Evolutionary conservation across 1,140 invertebrate species (phyloP).

Genomic region (Leptinotarsa defecta): DNA sequence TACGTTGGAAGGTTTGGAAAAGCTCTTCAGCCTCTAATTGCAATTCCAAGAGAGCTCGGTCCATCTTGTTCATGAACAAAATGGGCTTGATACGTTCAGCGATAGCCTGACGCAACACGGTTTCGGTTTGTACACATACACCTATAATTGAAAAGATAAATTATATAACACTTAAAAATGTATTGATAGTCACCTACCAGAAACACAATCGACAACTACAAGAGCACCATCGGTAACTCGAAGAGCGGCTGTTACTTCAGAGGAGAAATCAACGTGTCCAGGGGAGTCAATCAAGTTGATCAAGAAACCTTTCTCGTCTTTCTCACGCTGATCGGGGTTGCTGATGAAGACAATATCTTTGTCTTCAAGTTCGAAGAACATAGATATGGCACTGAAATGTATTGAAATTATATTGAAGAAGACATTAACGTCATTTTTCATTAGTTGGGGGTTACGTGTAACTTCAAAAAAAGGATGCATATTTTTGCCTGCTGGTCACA

Average conservation of each 20-base stretch:
- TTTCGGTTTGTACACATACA: slow-evolving; percentile 99
- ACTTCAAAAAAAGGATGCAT: too few species aligned
- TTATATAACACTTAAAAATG: background rate
- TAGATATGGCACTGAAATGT: slow-evolving; percentile 87
- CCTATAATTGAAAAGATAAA: slow-evolving; percentile 61
- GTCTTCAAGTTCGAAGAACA: slow-evolving; percentile 95
- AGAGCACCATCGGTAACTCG: slow-evolving; percentile 99
- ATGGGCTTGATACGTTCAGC: slow-evolving; percentile 99
- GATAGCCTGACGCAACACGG: slow-evolving; percentile 97
- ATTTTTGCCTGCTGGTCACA: too few species aligned
- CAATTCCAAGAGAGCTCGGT: slow-evolving; percentile 93
- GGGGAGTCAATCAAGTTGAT: slow-evolving; percentile 99
- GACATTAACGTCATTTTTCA: too few species aligned
- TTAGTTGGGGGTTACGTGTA: too few species aligned
- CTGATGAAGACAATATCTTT: slow-evolving; percentile 92
- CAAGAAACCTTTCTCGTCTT: slow-evolving; percentile 92
- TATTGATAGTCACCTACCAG: slow-evolving; percentile 67
- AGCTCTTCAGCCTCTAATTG: slow-evolving; percentile 95
- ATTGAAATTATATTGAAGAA: too few species aligned
- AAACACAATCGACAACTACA: slow-evolving; percentile 99
- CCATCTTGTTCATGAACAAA: slow-evolving; percentile 99
- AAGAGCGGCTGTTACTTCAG: slow-evolving; percentile 97
- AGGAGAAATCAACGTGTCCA: slow-evolving; percentile 99
- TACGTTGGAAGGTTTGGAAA: slow-evolving; percentile 99
- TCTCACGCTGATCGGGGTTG: slow-evolving; percentile 85